Evolutionary conservation across 92 coral and sea anemone species (phyloP).

Genomic region (Epizoanthus scotinus): DNA sequence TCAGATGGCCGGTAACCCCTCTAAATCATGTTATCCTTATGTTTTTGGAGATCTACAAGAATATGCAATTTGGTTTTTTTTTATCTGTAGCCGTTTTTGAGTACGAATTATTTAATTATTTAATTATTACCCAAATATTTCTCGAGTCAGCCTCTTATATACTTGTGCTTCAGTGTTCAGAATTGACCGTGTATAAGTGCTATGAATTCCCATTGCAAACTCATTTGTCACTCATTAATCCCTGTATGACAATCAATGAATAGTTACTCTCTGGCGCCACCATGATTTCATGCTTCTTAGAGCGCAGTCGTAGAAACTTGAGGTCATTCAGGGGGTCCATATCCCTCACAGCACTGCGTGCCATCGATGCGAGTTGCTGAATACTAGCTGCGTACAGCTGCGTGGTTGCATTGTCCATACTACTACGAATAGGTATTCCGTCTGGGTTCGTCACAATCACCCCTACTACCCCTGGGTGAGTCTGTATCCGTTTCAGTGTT

Average conservation of each 20-base stretch:
- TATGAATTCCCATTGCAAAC: too few relatives aligned
- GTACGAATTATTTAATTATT: too few relatives aligned
- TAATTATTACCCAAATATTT: too few relatives aligned
- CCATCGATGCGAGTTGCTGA: conserved; percentile 57
- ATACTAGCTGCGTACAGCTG: conserved; percentile 67
- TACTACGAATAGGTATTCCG: conserved; percentile 71
- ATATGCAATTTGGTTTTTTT: too few relatives aligned
- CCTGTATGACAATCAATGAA: conserved; percentile 71
- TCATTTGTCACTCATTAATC: conserved; percentile 31
- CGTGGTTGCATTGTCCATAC: conserved; percentile 85
- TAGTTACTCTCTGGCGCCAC: conserved; percentile 73
- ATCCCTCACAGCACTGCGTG: conserved; percentile 77
- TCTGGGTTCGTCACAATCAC: conserved; percentile 68
- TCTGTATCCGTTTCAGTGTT: conserved; percentile 64
- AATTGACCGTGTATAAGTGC: too few relatives aligned
- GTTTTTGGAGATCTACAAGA: too few relatives aligned
- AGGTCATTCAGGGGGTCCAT: conserved; percentile 78
- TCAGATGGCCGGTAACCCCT: too few relatives aligned
- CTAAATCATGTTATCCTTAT: too few relatives aligned
- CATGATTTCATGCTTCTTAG: conserved; percentile 79
- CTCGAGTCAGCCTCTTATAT: too few relatives aligned
- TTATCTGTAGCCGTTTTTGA: too few relatives aligned
- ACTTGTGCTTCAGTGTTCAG: too few relatives aligned
- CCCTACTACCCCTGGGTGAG: conserved; percentile 81
- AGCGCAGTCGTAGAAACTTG: conserved; percentile 74